Evolutionary conservation across 2,113 vertebrate species (phyloP), one percentile per base, ranked within the genome.

Genomic region (Tachycineta bicolor): DNA sequence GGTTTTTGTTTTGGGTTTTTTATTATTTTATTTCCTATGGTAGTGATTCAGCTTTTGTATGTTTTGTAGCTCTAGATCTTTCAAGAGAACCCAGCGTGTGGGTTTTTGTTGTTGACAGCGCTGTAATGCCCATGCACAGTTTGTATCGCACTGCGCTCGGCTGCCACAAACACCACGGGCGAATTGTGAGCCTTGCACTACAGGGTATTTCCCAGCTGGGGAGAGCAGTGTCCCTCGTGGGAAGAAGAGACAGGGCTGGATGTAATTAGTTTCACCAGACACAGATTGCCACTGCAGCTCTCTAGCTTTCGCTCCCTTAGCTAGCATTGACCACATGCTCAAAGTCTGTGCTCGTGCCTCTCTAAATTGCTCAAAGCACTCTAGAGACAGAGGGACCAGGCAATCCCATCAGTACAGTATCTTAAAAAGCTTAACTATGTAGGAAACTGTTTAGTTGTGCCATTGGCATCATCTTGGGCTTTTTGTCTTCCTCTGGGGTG

Each of bases 1-100:
- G 9, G 59, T 86, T n/a, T 63, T 94, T 75, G 81, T 87, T 96
- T 96, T 34, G 22, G 29, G 5, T 21, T 67, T 71, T 94, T 95
- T 87, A 94, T 81, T 96, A 90, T 96, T 97, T 97, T 97, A 87
- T 97, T 97, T 97, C 94, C 93, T 97, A 96, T 80, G 93, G 74
- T 98, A 98, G 97, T 89, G 97, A 95, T 93, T 96, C 96, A 97
- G 94, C 93, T 94, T 97, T 97, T 97, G 50, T 97, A 96, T 90
- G 93, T 96, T 96, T 97, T 6, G 94, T 97, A 96, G 96, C 80
- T 96, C 91, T 97, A 92, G 92, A 73, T 91, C 93, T 96, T 96
- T 83, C 79, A 88, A 78, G 83, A 80, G 89, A 89, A 83, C 83
- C 73, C 92, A 90, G 49, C 4, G 24, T 67, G 55, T 85, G 89